Base-by-base conservation (phyloP, 2,797 vertebrate genomes). In the Epinephelus coioides region DNA sequence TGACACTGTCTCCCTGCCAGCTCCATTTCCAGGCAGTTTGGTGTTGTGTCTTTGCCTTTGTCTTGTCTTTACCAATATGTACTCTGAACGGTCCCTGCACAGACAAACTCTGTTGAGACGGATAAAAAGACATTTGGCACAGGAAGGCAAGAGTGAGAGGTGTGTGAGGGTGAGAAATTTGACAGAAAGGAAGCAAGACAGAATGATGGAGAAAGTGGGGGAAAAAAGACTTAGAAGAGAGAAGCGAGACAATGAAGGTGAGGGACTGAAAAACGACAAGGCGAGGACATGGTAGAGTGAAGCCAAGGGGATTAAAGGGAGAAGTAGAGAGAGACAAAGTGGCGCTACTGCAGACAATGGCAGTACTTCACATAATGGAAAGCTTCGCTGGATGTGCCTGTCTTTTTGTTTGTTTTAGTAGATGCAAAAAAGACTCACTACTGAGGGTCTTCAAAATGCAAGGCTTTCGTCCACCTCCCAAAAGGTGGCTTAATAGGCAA, bases 41-140 rank as follows among this genome's bases (percentile, higher is more conserved):
- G 34, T 86, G 79, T 88, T 90, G n/a, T 88, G 82, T 81, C 76
- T 87, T 43, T 84, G 64, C 69, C 75, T 80, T 57, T 21, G 54
- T 69, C 46, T 70, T 19, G 55, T 71, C 80, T 89, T 83, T 77
- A 90, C 88, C 81, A 89, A 89, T 89, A 86, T 93, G 84, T 86
- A 79, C 71, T 73, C 70, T 81, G 74, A 81, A 86, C 15, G 51
- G 62, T 81, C 78, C 68, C 69, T 25, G 74, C 78, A 82, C 88
- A 86, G 66, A 81, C 88, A 82, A 88, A 90, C 79, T 89, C 84
- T 91, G 85, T 40, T 55, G 82, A 85, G 78, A 86, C 62, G 46
- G 88, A 93, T 89, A 91, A 90, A 90, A 88, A 83, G 82, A 70
- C 61, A 84, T 78, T 84, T 82, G 87, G 77, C 83, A 76, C n/a